Conservation (phyloP, 2,888 invertebrate genomes). For the Trichacis sp. region DNA sequence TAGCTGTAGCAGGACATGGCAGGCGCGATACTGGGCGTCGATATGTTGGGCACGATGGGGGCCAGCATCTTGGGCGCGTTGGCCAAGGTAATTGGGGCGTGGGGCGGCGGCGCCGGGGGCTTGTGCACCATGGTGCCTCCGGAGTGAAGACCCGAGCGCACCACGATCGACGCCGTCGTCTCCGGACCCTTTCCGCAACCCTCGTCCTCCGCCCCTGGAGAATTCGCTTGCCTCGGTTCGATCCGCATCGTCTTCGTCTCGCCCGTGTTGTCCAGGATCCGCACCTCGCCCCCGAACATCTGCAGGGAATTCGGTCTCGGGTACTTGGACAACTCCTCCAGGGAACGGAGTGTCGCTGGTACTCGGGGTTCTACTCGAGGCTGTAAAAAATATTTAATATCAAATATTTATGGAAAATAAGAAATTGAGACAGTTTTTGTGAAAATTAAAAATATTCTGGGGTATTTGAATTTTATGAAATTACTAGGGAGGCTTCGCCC, state of each 20-base stretch:
- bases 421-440: too few relatives aligned
- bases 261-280: constrained; percentile 78
- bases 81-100: constrained; percentile 60
- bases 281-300: constrained; percentile 84
- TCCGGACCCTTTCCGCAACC: constrained; percentile 48
- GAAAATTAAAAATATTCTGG: too few relatives aligned
- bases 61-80: constrained; percentile 73
- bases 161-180: constrained; percentile 77
- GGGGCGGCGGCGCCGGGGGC: constrained; percentile 66
- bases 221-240: constrained; percentile 72
- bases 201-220: constrained; percentile 68
- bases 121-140: constrained; percentile 84
- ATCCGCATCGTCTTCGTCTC: constrained; percentile 79
- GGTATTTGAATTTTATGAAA: too few relatives aligned
- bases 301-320: constrained; percentile 74
- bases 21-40: constrained; percentile 72
- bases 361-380: too few relatives aligned
- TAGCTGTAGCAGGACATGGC: constrained; percentile 63
- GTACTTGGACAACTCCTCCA: constrained; percentile 73
- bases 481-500: too few relatives aligned
- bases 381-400: too few relatives aligned
- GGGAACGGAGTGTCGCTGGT: constrained; percentile 70
- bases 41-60: constrained; percentile 72
- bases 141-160: constrained; percentile 83
- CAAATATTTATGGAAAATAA: too few relatives aligned